Base-by-base conservation (phyloP, 1,140 invertebrate genomes). In the Tetramorium parvispinum region DNA sequence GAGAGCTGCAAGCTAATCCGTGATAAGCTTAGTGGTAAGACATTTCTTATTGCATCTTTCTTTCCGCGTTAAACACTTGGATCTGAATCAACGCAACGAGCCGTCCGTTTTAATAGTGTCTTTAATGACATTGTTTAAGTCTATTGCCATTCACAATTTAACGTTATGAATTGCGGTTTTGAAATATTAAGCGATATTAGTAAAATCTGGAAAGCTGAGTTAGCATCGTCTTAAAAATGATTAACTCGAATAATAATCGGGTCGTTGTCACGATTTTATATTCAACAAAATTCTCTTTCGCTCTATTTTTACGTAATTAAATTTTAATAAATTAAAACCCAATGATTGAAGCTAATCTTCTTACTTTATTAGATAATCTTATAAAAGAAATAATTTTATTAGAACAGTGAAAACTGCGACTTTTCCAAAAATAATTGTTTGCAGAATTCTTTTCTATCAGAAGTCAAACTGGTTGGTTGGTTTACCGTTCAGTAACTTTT, bases 1-100 rank as follows among this genome's bases (percentile, higher is more conserved):
- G 99, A 99, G 95, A 99, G 98, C 92, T 99, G 99, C 96, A 99
- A 99, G 96, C 96, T 99, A 82, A 99, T 99, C 92, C 96, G 99
- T 87, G 99, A 99, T 95, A 99, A 99, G 96, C 98, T 98, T 61
- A 99, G 98, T 96, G 98, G 98, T 99, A 95, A 96, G 95, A 24
- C 8, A 46, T 6, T 6, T 55, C 18, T 7, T 65, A 32, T 46
- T 46, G 13, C 10, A 8, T 49, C 18, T 51, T 37, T 16, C 11
- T 37, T 66, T 51, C 16, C 11, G 11, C 10, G 11, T 21, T 18
- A 43, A 21, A 16, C 40, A 13, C 4, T 27, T 46, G 40, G 10
- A 61, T 27, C 27, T 21, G 32, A 76, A 5, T 46, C 3, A 6
- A 5, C 24, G 46, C 40, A 40, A 59, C 21, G 11, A 24, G 37